Evolutionary conservation across 2,888 invertebrate genomes (phyloP).

Genomic region (Mythimna vitellina): DNA sequence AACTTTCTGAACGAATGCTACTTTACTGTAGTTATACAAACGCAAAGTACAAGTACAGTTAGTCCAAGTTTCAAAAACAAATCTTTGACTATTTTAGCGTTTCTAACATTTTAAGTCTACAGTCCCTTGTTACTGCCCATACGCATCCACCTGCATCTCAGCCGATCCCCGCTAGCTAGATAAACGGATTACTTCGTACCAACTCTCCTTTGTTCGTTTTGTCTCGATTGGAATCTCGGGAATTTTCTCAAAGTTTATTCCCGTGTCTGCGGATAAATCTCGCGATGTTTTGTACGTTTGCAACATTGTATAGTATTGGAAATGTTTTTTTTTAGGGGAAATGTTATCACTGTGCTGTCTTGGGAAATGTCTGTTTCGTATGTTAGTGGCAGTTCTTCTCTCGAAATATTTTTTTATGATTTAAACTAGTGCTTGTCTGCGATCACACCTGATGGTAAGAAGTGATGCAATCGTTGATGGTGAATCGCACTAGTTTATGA

Average conservation of each 20-base stretch:
- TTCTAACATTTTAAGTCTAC: constrained; percentile 30
- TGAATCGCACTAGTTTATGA: too few relatives aligned
- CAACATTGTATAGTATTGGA: constrained; percentile 50
- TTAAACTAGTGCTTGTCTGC: too few relatives aligned
- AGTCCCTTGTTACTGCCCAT: constrained; percentile 35
- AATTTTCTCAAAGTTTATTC: constrained; percentile 62
- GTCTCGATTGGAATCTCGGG: constrained; percentile 56
- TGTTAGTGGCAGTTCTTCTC: background rate
- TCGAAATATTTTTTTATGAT: too few relatives aligned
- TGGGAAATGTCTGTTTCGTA: background rate
- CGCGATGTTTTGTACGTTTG: constrained; percentile 42
- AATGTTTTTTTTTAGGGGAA: constrained; percentile 41
- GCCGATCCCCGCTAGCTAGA: constrained; percentile 50
- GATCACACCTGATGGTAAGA: too few relatives aligned
- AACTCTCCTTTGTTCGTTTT: constrained; percentile 58
- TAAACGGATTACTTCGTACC: constrained; percentile 57
- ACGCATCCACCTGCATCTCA: constrained; percentile 62
- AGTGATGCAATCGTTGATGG: too few relatives aligned
- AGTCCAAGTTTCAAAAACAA: constrained; percentile 6
- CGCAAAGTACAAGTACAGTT: background rate
- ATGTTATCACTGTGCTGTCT: constrained; percentile 18
- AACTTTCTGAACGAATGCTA: too few relatives aligned
- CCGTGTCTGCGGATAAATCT: constrained; percentile 55
- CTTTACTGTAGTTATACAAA: background rate
- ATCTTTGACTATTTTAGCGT: constrained; percentile 10